These are phyloP conservation scores for Apodemus speciosus DNA, from an alignment of 2,113 vertebrate species.

Conservation along the genomic window DNA sequence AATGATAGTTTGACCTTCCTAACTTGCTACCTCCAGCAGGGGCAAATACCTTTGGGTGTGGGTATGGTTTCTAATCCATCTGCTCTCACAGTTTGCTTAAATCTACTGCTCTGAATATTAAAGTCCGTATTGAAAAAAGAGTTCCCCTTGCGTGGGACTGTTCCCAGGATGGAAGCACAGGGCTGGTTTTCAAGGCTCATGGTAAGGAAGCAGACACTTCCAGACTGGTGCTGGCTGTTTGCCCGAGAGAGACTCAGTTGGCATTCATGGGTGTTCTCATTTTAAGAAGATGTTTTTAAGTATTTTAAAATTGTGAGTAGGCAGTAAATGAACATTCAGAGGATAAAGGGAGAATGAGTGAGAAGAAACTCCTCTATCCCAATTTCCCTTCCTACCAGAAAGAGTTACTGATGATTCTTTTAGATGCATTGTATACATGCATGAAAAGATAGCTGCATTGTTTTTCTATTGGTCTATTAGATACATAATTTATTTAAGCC, in stretches of 20 bases:
- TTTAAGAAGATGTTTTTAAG: not conserved
- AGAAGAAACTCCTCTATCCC: not conserved
- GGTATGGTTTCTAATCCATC: not conserved
- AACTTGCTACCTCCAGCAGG: rapidly evolving
- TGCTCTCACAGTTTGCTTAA: not conserved
- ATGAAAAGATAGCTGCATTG: not conserved
- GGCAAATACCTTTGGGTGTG: not conserved
- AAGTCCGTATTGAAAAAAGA: not conserved
- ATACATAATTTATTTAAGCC: slow-evolving; percentile 42
- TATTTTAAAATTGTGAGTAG: not conserved
- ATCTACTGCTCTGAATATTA: not conserved
- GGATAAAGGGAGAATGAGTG: not conserved
- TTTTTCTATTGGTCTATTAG: not conserved
- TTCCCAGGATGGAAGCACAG: not conserved
- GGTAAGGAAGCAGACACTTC: not conserved
- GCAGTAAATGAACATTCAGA: not conserved
- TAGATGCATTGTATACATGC: not conserved
- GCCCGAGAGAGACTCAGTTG: not conserved
- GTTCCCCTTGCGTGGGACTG: not conserved
- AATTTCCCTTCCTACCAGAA: not conserved
- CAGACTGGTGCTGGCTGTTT: not conserved
- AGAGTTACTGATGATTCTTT: not conserved
- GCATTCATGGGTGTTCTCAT: not conserved
- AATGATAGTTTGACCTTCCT: not conserved
- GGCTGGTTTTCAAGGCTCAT: not conserved